Evolutionary conservation across 1,140 invertebrate genomes (phyloP), one percentile per base, ranked within the genome.

Genomic region (Drosophila orena): DNA sequence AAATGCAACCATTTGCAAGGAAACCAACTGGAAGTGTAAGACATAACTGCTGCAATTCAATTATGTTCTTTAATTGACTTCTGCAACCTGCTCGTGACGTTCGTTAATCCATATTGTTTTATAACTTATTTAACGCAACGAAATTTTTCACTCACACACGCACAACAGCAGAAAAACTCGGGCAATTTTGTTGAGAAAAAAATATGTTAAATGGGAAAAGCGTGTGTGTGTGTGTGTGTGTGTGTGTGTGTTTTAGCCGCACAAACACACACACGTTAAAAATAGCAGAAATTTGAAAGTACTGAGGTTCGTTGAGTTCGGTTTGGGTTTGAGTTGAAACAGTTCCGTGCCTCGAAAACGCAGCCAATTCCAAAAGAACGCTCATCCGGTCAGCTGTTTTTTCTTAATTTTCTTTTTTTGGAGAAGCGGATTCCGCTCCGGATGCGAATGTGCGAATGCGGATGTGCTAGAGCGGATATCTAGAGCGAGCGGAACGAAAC

Each of bases 221-320:
- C 35, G 58, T 62, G 5, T 49, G 17, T 34, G 34, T 44, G 46
- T 38, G 15, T 40, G 34, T 43, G 46, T 38, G 49, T 61, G 22
- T 38, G 40, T 62, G 47, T 35, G 6, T 59, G 17, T 50, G 44
- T 46, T 62, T 54, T 37, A 68, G 74, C 66, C 69, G 30, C 69
- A 44, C 73, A 73, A 34, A 34, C 79, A 81, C 78, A 81, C 30
- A 30, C 64, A 71, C 50, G 69, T 75, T 86, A 86, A 86, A 86
- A 86, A 86, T 88, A 86, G 83, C 81, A 77, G 64, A 79, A 65
- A 59, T 76, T 60, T 58, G 74, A 88, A 85, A 85, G 68, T 43
- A 30, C 54, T 42, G n/a, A n/a, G 22, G n/a, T 35, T 44, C 55
- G 59, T 17, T 24, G 30, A 30, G 30, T 30, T 30, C 30, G 15